Conservation (phyloP, 1,140 invertebrate species). For the Heliothis virescens region DNA sequence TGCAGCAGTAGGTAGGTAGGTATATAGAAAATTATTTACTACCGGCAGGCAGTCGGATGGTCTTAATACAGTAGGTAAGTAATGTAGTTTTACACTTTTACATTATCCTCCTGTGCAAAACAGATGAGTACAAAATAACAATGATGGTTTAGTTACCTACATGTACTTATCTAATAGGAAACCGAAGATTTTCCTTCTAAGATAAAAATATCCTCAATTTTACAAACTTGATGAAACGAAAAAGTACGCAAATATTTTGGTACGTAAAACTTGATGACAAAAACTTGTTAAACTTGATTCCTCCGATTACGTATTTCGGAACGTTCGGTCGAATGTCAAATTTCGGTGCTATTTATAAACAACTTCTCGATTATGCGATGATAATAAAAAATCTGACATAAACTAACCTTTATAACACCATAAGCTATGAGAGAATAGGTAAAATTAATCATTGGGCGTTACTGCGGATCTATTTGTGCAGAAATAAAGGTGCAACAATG, state of each 20-base stretch:
- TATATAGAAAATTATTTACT: too few relatives aligned
- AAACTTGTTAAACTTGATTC: not conserved
- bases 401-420: slow-evolving; percentile 42
- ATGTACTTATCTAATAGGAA: too few relatives aligned
- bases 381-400: slow-evolving; percentile 53
- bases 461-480: not conserved
- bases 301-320: slow-evolving; percentile 49
- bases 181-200: not conserved
- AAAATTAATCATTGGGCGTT: not conserved
- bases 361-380: slow-evolving; percentile 54
- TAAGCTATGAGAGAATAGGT: not conserved
- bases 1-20: too few relatives aligned
- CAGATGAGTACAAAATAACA: too few relatives aligned
- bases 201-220: not conserved
- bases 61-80: too few relatives aligned
- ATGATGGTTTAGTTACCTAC: too few relatives aligned
- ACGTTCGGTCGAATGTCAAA: slow-evolving; percentile 62
- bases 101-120: too few relatives aligned
- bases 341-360: slow-evolving; percentile 64
- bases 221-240: not conserved
- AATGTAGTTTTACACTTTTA: too few relatives aligned
- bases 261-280: not conserved
- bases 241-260: not conserved
- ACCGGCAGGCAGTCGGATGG: too few relatives aligned
- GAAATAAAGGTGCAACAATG: slow-evolving; percentile 10